A percentile compares a stretch with the other conserved stretches of the same genome.
Conservation (phyloP, 2,797 vertebrate genomes). For the Chromobotia macracanthus region DNA sequence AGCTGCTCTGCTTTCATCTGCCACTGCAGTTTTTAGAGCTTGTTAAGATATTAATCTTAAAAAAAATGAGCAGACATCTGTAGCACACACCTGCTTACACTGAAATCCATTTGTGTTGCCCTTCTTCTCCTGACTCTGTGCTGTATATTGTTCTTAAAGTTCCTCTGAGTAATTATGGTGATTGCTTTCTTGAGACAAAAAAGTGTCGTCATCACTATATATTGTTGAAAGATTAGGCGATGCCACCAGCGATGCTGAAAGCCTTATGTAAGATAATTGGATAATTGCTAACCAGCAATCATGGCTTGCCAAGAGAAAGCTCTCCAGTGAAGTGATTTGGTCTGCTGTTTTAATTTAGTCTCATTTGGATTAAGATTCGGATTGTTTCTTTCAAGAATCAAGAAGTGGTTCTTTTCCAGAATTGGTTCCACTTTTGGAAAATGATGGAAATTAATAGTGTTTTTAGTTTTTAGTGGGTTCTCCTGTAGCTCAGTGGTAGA, state of each 20-base stretch:
- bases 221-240: constrained; percentile 25
- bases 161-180: constrained; percentile 68
- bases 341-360: not conserved
- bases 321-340: not conserved
- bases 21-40: too few relatives aligned
- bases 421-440: too few relatives aligned
- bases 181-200: constrained; percentile 75
- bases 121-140: constrained; percentile 59
- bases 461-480: too few relatives aligned
- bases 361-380: too few relatives aligned
- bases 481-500: too few relatives aligned
- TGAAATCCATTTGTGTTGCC: not conserved
- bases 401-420: too few relatives aligned
- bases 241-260: constrained; percentile 30
- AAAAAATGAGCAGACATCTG: not conserved
- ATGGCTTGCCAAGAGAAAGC: constrained; percentile 7
- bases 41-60: too few relatives aligned
- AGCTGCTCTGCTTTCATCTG: not conserved
- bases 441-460: too few relatives aligned
- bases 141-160: constrained; percentile 59
- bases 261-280: constrained; percentile 48
- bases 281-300: constrained; percentile 46
- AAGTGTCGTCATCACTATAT: constrained; percentile 49
- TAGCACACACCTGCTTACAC: not conserved
- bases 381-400: not conserved